Percentiles rank a stretch among this genome's conserved stretches.
Evolutionary conservation across 2,113 vertebrate species (phyloP).

Genomic region (Pampusana beccarii): DNA sequence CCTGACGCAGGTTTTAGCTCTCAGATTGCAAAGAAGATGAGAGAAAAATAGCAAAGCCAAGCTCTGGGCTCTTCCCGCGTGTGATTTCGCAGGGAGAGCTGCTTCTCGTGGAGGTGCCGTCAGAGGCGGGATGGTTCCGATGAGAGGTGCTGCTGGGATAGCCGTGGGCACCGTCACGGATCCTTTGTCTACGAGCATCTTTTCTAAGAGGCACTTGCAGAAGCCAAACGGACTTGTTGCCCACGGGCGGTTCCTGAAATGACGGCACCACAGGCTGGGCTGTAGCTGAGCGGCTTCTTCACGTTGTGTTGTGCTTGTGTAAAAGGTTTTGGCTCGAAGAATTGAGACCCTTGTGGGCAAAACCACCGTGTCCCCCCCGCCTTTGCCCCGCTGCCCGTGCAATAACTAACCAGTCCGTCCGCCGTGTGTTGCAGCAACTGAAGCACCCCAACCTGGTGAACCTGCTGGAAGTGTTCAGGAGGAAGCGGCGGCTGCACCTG

Average conservation of each 20-base stretch:
- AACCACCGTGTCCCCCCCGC: too few relatives aligned
- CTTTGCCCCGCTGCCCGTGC: neutral
- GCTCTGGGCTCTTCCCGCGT: rapidly evolving
- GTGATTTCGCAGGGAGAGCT: neutral
- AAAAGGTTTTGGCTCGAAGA: neutral
- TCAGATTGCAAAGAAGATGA: neutral
- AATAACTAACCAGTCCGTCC: neutral
- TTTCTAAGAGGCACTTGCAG: neutral
- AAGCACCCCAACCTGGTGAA: conserved; percentile 95
- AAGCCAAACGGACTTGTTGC: neutral
- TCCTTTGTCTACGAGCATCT: neutral
- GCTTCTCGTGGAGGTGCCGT: neutral
- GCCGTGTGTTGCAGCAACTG: conserved; percentile 83
- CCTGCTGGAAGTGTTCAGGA: conserved; percentile 93
- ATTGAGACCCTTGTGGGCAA: neutral
- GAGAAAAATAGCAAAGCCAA: neutral
- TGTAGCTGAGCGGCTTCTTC: neutral
- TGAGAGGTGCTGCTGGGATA: neutral
- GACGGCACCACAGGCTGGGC: neutral
- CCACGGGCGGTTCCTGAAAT: neutral
- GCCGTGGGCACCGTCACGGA: neutral
- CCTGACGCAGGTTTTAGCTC: neutral
- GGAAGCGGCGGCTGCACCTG: conserved; percentile 90
- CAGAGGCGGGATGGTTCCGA: neutral
- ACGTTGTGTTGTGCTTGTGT: rapidly evolving